phyloP scores from a whole-genome alignment of 35 echinoderm and acorn worm genomes.

The Heliocidaris erythrogramma region DNA sequence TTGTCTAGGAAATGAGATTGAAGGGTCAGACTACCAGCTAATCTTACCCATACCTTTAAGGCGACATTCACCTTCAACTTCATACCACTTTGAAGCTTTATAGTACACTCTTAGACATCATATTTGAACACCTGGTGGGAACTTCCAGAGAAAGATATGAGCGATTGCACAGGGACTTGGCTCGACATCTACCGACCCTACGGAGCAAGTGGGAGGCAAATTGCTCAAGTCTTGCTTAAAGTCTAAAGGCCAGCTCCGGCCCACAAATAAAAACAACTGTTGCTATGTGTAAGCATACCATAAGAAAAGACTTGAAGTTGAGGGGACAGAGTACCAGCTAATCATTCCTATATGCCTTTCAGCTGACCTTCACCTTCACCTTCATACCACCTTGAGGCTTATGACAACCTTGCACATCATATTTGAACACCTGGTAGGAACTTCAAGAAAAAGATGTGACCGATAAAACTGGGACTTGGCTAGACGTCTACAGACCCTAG shows the following conservation, averaged over 20 bases:
- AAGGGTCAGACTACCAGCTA: not conserved
- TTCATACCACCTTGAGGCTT: not conserved
- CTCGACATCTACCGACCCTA: not conserved
- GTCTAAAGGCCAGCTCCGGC: not conserved
- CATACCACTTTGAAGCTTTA: not conserved
- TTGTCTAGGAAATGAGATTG: not conserved
- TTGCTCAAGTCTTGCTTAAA: not conserved
- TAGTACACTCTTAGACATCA: not conserved
- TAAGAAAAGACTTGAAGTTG: too few relatives aligned
- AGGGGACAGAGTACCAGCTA: too few relatives aligned
- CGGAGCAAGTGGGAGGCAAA: not conserved
- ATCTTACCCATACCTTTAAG: not conserved
- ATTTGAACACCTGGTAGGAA: not conserved
- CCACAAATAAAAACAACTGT: too few relatives aligned
- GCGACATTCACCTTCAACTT: not conserved
- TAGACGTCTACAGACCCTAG: not conserved
- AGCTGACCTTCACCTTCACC: not conserved
- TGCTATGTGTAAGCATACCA: too few relatives aligned
- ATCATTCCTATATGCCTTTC: not conserved
- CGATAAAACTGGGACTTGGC: not conserved
- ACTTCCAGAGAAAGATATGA: not conserved
- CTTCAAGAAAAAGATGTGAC: not conserved
- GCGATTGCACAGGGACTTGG: not conserved
- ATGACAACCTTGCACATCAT: not conserved
- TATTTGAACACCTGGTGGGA: not conserved